Evolutionary conservation across 2,797 vertebrate species (phyloP).

Genomic region (Leucoraja ocellata): DNA sequence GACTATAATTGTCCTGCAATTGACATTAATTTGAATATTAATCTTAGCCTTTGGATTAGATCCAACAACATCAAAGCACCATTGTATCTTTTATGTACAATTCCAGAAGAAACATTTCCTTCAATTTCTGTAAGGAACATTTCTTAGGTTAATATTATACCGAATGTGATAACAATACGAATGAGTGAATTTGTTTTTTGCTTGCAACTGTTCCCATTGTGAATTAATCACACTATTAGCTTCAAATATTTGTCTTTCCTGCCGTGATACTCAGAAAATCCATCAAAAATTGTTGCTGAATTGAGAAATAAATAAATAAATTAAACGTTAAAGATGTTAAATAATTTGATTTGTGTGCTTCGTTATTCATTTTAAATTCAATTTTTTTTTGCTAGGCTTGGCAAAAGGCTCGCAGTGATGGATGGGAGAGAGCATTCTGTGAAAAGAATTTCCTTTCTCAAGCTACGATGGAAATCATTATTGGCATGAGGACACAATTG

Average conservation of each 20-base stretch:
- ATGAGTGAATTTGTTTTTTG: not conserved
- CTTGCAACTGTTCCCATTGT: not conserved
- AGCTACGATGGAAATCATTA: conserved; percentile 88
- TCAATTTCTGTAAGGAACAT: not conserved
- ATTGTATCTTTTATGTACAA: not conserved
- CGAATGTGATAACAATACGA: not conserved
- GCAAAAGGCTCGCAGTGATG: conserved; percentile 84
- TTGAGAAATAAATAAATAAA: conserved; percentile 12
- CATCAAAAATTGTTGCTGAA: conserved; percentile 35
- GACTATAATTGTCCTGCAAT: not conserved
- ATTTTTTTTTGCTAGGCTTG: conserved; percentile 65
- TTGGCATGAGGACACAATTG: conserved; percentile 85
- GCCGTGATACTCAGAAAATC: not conserved
- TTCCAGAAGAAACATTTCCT: not conserved
- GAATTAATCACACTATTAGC: not conserved
- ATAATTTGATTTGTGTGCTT: not conserved
- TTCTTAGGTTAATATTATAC: not conserved
- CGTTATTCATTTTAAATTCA: not conserved
- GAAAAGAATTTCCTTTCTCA: conserved; percentile 90
- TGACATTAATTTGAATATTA: not conserved
- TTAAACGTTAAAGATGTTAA: not conserved
- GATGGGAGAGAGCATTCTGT: conserved; percentile 87
- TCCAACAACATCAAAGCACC: not conserved
- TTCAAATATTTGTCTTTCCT: too few relatives aligned
- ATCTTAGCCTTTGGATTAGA: not conserved